Conservation (phyloP, 2,797 vertebrate species). For the Ciconia nigra region DNA sequence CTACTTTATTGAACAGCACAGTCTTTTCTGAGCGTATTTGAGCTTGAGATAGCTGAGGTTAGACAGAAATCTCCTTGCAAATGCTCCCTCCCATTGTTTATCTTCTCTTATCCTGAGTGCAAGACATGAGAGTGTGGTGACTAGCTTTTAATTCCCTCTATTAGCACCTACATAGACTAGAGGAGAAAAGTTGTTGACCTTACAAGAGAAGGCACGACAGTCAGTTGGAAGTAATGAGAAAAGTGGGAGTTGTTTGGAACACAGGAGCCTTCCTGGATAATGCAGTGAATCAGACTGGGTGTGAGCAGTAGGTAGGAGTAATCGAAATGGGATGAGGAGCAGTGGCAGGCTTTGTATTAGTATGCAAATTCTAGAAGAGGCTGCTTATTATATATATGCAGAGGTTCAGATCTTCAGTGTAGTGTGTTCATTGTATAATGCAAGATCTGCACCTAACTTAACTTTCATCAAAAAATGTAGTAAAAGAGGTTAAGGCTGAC, state of each 20-base stretch:
- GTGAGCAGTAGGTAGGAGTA: not conserved
- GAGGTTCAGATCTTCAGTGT: not conserved
- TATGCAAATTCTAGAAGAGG: slow-evolving; percentile 12
- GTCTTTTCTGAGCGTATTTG: not conserved
- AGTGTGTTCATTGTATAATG: not conserved
- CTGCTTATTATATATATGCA: not conserved
- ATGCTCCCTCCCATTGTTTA: not conserved
- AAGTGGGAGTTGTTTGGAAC: not conserved
- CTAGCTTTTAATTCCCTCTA: not conserved
- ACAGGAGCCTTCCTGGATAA: not conserved
- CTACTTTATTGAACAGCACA: not conserved
- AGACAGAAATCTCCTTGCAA: not conserved
- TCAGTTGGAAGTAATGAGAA: not conserved
- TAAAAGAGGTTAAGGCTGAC: not conserved
- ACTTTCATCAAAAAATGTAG: not conserved
- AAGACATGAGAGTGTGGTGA: not conserved
- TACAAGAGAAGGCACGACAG: not conserved
- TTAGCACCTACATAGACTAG: not conserved
- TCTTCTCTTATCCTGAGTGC: not conserved
- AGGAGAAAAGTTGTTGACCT: not conserved
- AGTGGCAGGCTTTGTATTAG: not conserved
- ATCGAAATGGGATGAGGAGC: not conserved
- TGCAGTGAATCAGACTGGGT: not conserved
- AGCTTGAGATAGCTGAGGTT: not conserved
- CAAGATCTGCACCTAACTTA: not conserved